Conservation (phyloP, 2,797 vertebrate species). For the Huso huso region DNA sequence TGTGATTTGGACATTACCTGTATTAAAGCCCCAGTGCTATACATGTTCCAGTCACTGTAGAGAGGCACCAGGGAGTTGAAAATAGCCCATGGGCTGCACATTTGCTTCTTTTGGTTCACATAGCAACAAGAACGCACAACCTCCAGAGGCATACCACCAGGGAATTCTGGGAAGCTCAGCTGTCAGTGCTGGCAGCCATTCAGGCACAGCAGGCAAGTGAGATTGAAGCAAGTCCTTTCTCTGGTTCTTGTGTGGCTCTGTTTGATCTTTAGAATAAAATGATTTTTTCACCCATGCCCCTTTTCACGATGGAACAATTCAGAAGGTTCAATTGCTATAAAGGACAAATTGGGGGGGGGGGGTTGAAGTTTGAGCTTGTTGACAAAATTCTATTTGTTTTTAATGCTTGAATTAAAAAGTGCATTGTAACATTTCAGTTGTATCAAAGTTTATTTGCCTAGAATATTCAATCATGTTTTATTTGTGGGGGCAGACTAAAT, state of each 20-base stretch:
- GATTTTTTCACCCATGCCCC: conserved; percentile 29
- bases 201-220: conserved; percentile 34
- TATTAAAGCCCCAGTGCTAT: conserved; percentile 20
- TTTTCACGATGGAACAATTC: conserved; percentile 24
- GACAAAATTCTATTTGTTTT: too few species aligned
- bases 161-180: conserved; percentile 46
- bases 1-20: conserved; percentile 22
- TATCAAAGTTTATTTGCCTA: too few species aligned
- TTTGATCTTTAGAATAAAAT: conserved; percentile 23
- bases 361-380: too few species aligned
- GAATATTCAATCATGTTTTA: too few species aligned
- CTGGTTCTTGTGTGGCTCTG: conserved; percentile 23
- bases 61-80: conserved; percentile 13
- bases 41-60: conserved; percentile 16
- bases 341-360: too few species aligned
- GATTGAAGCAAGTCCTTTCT: conserved; percentile 24
- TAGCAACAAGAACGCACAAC: conserved; percentile 48
- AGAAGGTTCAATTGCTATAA: conserved; percentile 47
- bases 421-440: too few species aligned
- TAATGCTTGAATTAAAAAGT: too few species aligned
- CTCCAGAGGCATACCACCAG: conserved; percentile 35
- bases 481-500: too few species aligned
- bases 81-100: conserved; percentile 17
- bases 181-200: conserved; percentile 49
- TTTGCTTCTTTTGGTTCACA: conserved; percentile 43